These are phyloP conservation scores for Chromobotia macracanthus DNA, from an alignment of 2,797 vertebrate species.

Conservation along the genomic window DNA sequence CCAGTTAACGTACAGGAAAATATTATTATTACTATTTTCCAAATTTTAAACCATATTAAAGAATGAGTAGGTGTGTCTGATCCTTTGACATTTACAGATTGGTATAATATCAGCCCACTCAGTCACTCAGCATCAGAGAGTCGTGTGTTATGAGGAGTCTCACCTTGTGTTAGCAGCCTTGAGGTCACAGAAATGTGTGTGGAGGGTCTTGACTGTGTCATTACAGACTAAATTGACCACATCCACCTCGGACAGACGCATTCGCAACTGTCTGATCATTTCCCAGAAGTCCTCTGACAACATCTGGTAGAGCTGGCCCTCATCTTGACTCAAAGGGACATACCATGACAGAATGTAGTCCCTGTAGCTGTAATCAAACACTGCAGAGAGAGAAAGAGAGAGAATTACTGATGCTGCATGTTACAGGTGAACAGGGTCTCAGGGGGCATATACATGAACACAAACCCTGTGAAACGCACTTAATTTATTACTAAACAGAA, in stretches of 20 bases:
- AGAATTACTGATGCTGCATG: neutral
- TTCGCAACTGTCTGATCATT: conserved; percentile 85
- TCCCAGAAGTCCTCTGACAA: conserved; percentile 97
- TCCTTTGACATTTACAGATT: no score
- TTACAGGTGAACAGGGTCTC: no score
- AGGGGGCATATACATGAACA: no score
- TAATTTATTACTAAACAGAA: no score
- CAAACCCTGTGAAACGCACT: no score
- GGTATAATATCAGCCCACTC: no score
- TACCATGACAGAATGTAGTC: conserved; percentile 98
- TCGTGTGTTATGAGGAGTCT: conserved; percentile 36
- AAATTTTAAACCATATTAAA: no score
- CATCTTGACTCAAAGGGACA: conserved; percentile 86
- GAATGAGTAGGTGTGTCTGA: no score
- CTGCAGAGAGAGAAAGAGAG: conserved; percentile 66
- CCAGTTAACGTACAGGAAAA: no score
- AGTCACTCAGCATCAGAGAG: neutral
- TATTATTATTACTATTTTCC: no score
- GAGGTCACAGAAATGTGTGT: conserved; percentile 94
- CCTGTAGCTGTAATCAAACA: conserved; percentile 95
- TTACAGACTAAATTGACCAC: conserved; percentile 91
- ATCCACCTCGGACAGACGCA: conserved; percentile 87
- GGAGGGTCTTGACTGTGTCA: conserved; percentile 88
- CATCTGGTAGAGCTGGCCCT: conserved; percentile 92
- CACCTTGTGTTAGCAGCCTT: conserved; percentile 93